Conservation (phyloP, 2,888 invertebrate genomes). For the Tolmerus cingulatus region DNA sequence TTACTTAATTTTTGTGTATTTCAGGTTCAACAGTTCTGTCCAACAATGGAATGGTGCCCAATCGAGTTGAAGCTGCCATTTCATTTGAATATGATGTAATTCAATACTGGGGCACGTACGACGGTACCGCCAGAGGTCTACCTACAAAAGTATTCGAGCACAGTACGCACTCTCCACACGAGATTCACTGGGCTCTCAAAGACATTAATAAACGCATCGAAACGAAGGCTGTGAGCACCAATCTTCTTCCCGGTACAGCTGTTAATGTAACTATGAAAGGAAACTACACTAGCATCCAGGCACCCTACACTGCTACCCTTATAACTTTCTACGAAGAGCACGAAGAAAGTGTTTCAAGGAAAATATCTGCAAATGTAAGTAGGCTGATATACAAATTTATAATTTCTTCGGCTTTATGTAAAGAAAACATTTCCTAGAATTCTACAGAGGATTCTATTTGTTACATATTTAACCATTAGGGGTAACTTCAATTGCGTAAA, state of each 20-base stretch:
- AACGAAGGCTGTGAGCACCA: conserved; percentile 67
- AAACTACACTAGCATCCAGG: conserved; percentile 76
- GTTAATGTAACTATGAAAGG: conserved; percentile 82
- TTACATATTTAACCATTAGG: too few relatives aligned
- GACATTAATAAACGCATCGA: conserved; percentile 67
- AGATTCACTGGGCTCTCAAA: conserved; percentile 76
- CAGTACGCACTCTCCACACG: conserved; percentile 59
- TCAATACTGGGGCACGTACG: conserved; percentile 81
- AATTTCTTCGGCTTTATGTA: too few relatives aligned
- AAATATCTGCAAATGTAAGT: conserved; percentile 59
- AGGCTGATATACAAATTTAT: too few relatives aligned
- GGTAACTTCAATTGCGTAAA: too few relatives aligned
- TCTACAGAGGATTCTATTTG: too few relatives aligned
- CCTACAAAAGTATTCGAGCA: conserved; percentile 64
- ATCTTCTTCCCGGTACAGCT: conserved; percentile 79
- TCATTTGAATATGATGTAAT: conserved; percentile 75
- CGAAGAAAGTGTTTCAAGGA: conserved; percentile 58
- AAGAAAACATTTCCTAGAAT: too few relatives aligned
- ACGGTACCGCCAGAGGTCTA: conserved; percentile 65
- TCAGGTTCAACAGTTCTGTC: conserved; percentile 61
- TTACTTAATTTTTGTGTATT: not conserved
- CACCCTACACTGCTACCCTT: conserved; percentile 77
- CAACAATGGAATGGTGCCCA: conserved; percentile 68
- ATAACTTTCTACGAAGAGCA: conserved; percentile 66
- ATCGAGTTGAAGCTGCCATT: conserved; percentile 76